Conservation (phyloP, 2,797 vertebrate genomes). For the Tiaroga cobitis region DNA sequence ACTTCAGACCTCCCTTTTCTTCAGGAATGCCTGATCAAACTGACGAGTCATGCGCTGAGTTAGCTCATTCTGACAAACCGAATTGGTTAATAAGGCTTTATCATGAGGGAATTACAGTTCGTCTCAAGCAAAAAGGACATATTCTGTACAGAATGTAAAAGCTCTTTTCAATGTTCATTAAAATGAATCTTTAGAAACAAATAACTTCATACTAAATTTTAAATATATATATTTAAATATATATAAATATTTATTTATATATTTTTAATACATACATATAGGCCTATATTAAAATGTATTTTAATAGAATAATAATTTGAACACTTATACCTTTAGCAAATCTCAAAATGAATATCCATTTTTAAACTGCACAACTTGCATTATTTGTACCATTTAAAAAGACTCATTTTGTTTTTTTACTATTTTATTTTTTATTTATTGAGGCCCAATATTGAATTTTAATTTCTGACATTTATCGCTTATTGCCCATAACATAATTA, state of each 20-base stretch:
- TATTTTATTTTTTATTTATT: neutral
- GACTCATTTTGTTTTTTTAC: neutral
- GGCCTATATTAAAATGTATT: neutral
- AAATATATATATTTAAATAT: neutral
- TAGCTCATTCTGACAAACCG: slow-evolving; percentile 17
- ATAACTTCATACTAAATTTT: neutral
- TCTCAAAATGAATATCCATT: too few relatives aligned
- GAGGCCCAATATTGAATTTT: neutral
- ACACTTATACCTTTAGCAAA: too few relatives aligned
- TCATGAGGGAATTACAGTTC: slow-evolving; percentile 7
- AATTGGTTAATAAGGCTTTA: slow-evolving; percentile 29
- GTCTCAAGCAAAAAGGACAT: neutral
- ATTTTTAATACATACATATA: neutral
- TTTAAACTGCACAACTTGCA: too few relatives aligned
- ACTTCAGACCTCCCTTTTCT: slow-evolving; percentile 1
- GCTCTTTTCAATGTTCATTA: neutral
- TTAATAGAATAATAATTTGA: neutral
- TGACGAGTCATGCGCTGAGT: slow-evolving; percentile 14
- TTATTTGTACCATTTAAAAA: too few relatives aligned
- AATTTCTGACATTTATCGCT: neutral
- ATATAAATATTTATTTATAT: neutral
- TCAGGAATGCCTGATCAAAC: neutral
- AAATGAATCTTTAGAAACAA: neutral
- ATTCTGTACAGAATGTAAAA: neutral
- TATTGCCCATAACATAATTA: neutral